phyloP scores from a whole-genome alignment of 2,113 vertebrate genomes.

The Parus major region DNA sequence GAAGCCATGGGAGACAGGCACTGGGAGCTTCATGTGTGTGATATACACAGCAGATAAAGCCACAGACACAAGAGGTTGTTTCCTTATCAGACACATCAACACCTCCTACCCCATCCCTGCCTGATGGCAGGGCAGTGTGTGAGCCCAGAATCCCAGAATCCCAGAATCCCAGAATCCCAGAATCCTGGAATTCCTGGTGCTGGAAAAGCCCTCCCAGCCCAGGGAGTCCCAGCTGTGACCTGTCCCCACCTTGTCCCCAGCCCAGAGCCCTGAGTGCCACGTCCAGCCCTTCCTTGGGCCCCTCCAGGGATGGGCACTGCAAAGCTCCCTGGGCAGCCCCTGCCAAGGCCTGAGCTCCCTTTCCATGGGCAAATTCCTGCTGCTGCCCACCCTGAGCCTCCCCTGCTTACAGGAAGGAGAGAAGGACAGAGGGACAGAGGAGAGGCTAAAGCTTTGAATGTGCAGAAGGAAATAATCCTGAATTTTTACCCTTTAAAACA shows the following conservation, averaged over 20 bases:
- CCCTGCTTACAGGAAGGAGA: not conserved
- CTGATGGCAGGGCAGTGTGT: not conserved
- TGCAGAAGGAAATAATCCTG: not conserved
- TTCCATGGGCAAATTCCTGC: not conserved
- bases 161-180: not conserved
- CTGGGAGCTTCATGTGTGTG: not conserved
- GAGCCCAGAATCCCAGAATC: not conserved
- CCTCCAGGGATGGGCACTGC: not conserved
- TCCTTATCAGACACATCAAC: not conserved
- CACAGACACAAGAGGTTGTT: not conserved
- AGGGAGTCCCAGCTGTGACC: fast-evolving
- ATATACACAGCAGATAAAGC: not conserved
- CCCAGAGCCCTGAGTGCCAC: not conserved
- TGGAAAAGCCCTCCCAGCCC: not conserved
- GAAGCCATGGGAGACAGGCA: not conserved
- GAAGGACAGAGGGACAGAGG: not conserved
- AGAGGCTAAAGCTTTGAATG: not conserved
- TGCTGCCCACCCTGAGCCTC: not conserved
- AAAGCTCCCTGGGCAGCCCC: not conserved
- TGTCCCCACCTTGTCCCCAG: not conserved
- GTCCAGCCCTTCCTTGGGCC: not conserved
- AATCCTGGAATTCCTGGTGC: fast-evolving
- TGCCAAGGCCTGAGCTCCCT: not conserved
- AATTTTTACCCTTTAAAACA: not conserved
- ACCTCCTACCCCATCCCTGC: not conserved